Conservation (phyloP, 2,797 vertebrate genomes). For the Lithobates sylvaticus region DNA sequence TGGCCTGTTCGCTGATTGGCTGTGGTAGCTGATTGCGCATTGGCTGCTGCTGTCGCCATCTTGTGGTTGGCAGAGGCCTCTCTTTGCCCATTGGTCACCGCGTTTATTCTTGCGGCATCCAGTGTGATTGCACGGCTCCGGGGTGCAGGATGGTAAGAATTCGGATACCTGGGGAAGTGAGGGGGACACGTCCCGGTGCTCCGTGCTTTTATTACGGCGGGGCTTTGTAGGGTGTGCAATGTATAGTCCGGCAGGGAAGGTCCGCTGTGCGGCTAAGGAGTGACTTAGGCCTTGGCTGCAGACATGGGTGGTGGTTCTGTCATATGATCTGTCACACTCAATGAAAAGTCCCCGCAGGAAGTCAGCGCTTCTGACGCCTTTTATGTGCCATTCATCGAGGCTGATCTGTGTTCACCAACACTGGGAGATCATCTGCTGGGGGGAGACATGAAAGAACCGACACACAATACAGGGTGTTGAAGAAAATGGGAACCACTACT, state of each 20-base stretch:
- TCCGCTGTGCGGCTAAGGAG: background rate
- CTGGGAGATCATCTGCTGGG: no score
- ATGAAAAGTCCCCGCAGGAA: no score
- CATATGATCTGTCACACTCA: constrained; percentile 42
- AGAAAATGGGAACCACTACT: no score
- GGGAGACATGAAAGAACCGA: no score
- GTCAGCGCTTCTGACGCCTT: no score
- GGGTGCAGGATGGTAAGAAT: constrained; percentile 55
- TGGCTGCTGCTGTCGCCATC: constrained; percentile 29
- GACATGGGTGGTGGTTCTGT: constrained; percentile 54
- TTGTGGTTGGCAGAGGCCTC: constrained; percentile 31
- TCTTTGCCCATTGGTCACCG: constrained; percentile 27
- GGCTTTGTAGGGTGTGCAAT: no score
- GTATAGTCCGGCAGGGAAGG: no score
- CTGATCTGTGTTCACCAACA: no score
- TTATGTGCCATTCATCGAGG: no score
- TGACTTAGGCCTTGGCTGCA: constrained; percentile 20
- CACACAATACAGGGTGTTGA: no score
- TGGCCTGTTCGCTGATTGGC: background rate
- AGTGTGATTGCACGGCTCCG: constrained; percentile 37
- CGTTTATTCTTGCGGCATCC: background rate
- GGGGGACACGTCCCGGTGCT: no score
- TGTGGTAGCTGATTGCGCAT: background rate
- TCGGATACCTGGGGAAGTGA: background rate
- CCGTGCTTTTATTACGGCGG: no score